Conservation (phyloP, 2,797 vertebrate genomes). For the Thaleichthys pacificus region DNA sequence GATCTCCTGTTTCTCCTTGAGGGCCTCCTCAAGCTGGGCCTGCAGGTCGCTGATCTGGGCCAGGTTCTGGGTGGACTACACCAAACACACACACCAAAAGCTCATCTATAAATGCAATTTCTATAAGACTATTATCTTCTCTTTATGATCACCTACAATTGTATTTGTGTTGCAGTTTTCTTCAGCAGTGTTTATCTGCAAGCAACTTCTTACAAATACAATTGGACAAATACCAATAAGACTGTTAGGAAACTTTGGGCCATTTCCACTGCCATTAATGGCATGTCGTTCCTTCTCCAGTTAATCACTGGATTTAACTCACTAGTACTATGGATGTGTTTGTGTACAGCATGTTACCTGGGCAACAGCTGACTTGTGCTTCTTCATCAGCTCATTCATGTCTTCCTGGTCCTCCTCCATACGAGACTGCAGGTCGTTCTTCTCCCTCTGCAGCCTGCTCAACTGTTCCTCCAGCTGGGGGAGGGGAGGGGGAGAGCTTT, state of each 20-base stretch:
- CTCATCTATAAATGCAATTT: slow-evolving; percentile 44
- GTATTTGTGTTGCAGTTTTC: too few species aligned
- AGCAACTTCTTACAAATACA: too few species aligned
- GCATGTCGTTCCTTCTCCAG: too few species aligned
- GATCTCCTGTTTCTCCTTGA: slow-evolving; percentile 92
- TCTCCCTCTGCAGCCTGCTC: slow-evolving; percentile 93
- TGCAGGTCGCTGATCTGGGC: slow-evolving; percentile 96
- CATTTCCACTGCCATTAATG: slow-evolving; percentile 22
- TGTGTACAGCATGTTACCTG: slow-evolving; percentile 76
- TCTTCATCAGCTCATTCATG: slow-evolving; percentile 97
- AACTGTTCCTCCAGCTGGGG: slow-evolving; percentile 93
- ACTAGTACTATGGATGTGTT: too few species aligned
- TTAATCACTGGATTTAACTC: neutral
- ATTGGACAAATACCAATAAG: too few species aligned
- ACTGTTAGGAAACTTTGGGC: slow-evolving; percentile 21
- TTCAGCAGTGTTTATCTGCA: too few species aligned
- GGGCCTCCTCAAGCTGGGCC: slow-evolving; percentile 88
- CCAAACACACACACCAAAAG: neutral
- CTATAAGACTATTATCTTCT: slow-evolving; percentile 38
- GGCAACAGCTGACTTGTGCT: slow-evolving; percentile 91
- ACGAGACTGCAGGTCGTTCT: slow-evolving; percentile 92
- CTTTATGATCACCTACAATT: too few species aligned
- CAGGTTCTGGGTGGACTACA: slow-evolving; percentile 89
- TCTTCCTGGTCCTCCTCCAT: slow-evolving; percentile 98
- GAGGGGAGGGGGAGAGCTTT: neutral